Percentiles rank a stretch among this genome's conserved stretches.
Evolutionary conservation across 92 coral and sea anemone genomes (phyloP).

Genomic region (Galaxea fascicularis): DNA sequence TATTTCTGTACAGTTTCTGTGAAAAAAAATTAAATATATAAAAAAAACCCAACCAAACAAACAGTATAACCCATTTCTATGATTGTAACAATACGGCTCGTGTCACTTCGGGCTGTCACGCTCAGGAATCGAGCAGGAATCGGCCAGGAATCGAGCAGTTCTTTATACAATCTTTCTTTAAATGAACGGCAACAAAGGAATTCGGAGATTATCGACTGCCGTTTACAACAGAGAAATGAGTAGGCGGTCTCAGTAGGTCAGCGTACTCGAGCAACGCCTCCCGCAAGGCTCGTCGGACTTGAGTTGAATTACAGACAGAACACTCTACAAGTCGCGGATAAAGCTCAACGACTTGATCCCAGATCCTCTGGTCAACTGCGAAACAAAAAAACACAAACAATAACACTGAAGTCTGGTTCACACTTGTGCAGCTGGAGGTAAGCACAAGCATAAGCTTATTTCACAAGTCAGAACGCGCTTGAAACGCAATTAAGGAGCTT

Average conservation of each 20-base stretch:
- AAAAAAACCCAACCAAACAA: not conserved
- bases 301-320: slow-evolving; percentile 92
- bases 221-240: slow-evolving; percentile 29
- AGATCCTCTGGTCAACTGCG: slow-evolving; percentile 90
- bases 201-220: slow-evolving; percentile 13
- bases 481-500: no score
- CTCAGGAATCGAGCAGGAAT: not conserved
- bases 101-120: not conserved
- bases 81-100: not conserved
- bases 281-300: slow-evolving; percentile 93
- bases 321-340: slow-evolving; percentile 98
- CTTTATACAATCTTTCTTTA: not conserved
- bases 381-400: not conserved
- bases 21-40: not conserved
- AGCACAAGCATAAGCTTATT: no score
- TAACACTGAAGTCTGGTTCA: not conserved
- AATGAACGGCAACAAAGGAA: not conserved
- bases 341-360: slow-evolving; percentile 94
- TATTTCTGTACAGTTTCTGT: not conserved
- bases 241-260: slow-evolving; percentile 79
- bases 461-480: no score
- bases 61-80: not conserved
- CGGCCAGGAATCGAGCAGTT: not conserved
- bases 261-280: slow-evolving; percentile 92
- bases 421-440: no score